phyloP scores from a whole-genome alignment of 1,140 invertebrate genomes.

The Bicyclus anynana region DNA sequence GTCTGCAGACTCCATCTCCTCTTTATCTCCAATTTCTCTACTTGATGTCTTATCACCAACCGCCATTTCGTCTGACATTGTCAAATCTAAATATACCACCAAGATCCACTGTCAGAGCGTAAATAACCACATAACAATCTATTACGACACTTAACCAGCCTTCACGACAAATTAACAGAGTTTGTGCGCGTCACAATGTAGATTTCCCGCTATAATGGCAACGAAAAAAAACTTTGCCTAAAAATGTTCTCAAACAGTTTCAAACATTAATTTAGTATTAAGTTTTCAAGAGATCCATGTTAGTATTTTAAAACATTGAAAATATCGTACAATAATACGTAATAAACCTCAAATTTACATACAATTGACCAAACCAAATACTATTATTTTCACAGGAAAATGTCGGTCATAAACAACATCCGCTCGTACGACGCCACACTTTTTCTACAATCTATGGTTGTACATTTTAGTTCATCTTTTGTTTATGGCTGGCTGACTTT shows the following conservation, averaged over 20 bases:
- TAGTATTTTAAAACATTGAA: slow-evolving; percentile 13
- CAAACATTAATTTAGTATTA: slow-evolving; percentile 7
- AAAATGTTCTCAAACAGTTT: slow-evolving; percentile 16
- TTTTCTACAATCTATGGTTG: slow-evolving; percentile 30
- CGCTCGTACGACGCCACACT: slow-evolving; percentile 63
- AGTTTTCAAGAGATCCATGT: neutral
- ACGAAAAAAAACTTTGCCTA: slow-evolving; percentile 51
- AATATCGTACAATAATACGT: slow-evolving; percentile 19
- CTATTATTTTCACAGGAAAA: slow-evolving; percentile 57
- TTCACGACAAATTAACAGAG: slow-evolving; percentile 50
- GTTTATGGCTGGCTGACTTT: neutral
- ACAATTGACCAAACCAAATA: slow-evolving; percentile 37
- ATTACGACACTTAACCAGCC: slow-evolving; percentile 52
- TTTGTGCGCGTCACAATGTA: slow-evolving; percentile 67
- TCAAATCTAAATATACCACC: slow-evolving; percentile 63
- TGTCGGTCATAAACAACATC: slow-evolving; percentile 74
- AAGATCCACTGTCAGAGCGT: slow-evolving; percentile 56
- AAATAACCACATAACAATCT: slow-evolving; percentile 65
- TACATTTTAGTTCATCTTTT: neutral
- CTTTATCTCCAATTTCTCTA: slow-evolving; percentile 37
- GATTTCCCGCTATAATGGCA: slow-evolving; percentile 72
- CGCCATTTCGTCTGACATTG: slow-evolving; percentile 75
- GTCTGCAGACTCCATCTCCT: slow-evolving; percentile 13
- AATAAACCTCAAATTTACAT: slow-evolving; percentile 28
- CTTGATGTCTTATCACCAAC: slow-evolving; percentile 60